Base-by-base conservation (phyloP, 1,140 invertebrate genomes). In the Cotesia glomerata region DNA sequence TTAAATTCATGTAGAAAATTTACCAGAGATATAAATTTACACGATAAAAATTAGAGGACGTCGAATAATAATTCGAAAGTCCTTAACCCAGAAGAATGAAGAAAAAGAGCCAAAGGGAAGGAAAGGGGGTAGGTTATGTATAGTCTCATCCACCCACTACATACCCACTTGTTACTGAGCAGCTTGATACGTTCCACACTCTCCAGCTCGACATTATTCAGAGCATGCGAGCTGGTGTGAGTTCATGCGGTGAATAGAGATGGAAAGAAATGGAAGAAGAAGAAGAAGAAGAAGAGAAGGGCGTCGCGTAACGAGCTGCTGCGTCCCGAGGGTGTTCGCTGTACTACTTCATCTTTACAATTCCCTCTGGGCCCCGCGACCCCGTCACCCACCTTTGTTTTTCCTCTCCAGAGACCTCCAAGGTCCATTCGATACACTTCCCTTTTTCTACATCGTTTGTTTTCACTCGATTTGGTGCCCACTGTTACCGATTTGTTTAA, bases 391-490 rank as follows among this genome's bases (percentile, higher is more conserved):
- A n/a, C 4, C 14, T 63, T 26, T 39, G 32, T 63, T 63, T 13
- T 45, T 35, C 13, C 13, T 35, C 61, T 63, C 14, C 32, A 36
- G 13, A 14, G 61, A 35, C 11, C 26, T 63, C 35, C 61, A 69
- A 71, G 67, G 52, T 74, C 72, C 61, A 67, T 69, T 73, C 71
- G 35, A 68, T 70, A 77, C 70, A 78, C 14, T 7, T 63, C 58
- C 58, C 58, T 26, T 26, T 11, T 2, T 7, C 32, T 13, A 61
- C 39, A 45, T 61, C 16, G 32, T 61, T 61, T 61, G 59, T 61
- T 61, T 61, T 61, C 59, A 61, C 32, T 61, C 32, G 16, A 35
- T 18, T 26, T 13, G 59, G 32, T 8, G 16, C 59, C 5, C 7
- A 9, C 39, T 45, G 39, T 11, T 5, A 45, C 39, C 39, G 39